Evolutionary conservation across 2,113 vertebrate species (phyloP).

Genomic region (Gila orcuttii): DNA sequence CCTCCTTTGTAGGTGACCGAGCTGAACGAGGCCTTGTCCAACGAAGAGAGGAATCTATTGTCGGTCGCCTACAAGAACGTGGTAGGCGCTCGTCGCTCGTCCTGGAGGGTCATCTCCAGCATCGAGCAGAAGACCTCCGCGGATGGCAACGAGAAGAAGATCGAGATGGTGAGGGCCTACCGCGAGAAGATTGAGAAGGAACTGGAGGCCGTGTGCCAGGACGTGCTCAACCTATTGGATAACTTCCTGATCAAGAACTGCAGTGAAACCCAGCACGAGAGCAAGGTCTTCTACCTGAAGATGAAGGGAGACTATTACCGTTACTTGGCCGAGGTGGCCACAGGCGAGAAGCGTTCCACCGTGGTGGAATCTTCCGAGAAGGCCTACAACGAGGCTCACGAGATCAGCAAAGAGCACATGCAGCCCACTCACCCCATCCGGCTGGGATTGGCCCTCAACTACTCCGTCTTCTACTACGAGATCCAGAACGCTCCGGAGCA

Average conservation of each 20-base stretch:
- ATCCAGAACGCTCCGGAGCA: conserved; percentile 99
- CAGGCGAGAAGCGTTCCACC: conserved; percentile 92
- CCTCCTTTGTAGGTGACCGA: conserved; percentile 85
- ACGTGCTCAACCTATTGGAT: conserved; percentile 96
- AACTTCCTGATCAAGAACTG: conserved; percentile 99
- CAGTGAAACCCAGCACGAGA: conserved; percentile 97
- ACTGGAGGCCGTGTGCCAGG: conserved; percentile 95
- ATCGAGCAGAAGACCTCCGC: conserved; percentile 99
- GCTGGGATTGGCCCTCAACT: conserved; percentile 96
- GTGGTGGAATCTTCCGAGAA: conserved; percentile 98
- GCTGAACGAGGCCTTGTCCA: conserved; percentile 95
- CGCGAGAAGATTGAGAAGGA: conserved; percentile 99
- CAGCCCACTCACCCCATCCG: conserved; percentile 98
- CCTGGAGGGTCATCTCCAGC: conserved; percentile 98
- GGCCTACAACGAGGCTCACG: conserved; percentile 96
- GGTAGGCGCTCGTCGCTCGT: conserved; percentile 94
- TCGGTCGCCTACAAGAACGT: conserved; percentile 98
- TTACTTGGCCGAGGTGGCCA: conserved; percentile 97
- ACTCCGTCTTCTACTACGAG: conserved; percentile 99
- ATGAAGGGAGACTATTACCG: conserved; percentile 99
- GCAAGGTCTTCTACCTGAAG: conserved; percentile 99
- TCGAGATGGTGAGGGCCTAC: conserved; percentile 97
- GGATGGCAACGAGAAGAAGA: conserved; percentile 98
- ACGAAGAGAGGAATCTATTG: conserved; percentile 95
- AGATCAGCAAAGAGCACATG: conserved; percentile 99